Base-by-base conservation (phyloP, 2,113 vertebrate genomes). In the Fulica atra region DNA sequence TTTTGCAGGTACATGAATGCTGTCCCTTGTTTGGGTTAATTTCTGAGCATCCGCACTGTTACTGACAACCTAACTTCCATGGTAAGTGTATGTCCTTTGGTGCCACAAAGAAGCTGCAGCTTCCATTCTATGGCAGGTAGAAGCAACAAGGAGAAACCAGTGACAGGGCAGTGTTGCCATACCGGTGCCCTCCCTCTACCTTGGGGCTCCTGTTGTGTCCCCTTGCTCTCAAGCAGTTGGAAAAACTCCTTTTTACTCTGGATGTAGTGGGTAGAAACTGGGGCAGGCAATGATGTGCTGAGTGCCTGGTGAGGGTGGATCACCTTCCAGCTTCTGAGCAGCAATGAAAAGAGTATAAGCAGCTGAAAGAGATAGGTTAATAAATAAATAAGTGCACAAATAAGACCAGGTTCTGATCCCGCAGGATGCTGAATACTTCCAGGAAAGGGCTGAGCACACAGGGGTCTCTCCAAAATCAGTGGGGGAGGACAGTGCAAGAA, bases 231-330 rank as follows among this genome's bases (percentile, higher is more conserved):
- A 63, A 65, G 23, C 11, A 31, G 31, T 5, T 88, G 36, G 20
- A 59, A 68, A 42, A 93, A 6, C 3, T 1, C 9, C 9, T 53
- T 88, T 85, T 85, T 14, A 33, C 25, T 70, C 16, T 26, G 24
- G 11, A 7, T 6, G 13, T 33, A 53, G 20, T 16, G 11, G 6
- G 51, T 33, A 86, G 48, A 74, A 87, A 19, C 38, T 48, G 48
- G 11, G 33, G 17, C n/a, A 82, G 74, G 15, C 31, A 64, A 21
- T 0, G 2, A 6, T 0, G 0, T 31, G 26, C 15, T 0, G 0
- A 56, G 35, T 0, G 0, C 14, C 25, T 42, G 38, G 6, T 65
- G 83, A 57, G 18, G 4, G 12, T 53, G 33, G 10, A 17, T 65
- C 14, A 15, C 10, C 50, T 44, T 73, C 50, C 36, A 18, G 19